Conservation (phyloP, 2,113 vertebrate genomes). For the Onychorhynchus coronatus region DNA sequence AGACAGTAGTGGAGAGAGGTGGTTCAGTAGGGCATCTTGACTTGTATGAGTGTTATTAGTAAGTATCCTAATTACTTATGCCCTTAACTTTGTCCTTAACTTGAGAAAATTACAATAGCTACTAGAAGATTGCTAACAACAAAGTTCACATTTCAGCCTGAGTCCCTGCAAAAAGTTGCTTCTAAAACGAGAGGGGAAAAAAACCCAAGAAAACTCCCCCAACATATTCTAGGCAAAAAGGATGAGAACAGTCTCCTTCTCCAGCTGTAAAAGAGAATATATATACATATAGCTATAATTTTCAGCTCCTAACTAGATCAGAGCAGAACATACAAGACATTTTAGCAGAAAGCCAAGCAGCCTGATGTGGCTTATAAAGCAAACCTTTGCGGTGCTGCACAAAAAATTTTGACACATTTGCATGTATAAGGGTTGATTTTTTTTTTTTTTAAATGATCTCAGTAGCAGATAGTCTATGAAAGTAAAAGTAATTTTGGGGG, state of each 20-base stretch:
- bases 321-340: not conserved
- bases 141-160: not conserved
- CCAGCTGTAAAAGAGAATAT: not conserved
- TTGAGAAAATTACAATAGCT: not conserved
- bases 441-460: not conserved
- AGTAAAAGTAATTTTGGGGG: not conserved
- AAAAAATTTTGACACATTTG: not conserved
- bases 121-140: not conserved
- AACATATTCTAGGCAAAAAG: not conserved
- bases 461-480: not conserved
- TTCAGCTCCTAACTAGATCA: not conserved
- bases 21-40: not conserved
- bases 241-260: not conserved
- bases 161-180: not conserved
- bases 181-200: not conserved
- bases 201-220: fast-evolving
- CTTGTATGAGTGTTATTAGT: not conserved
- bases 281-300: not conserved
- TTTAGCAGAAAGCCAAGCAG: not conserved
- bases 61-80: not conserved
- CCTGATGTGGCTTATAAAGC: not conserved
- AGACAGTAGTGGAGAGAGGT: not conserved
- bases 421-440: not conserved
- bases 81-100: not conserved
- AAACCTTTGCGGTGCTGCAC: not conserved